Percentiles rank a stretch among this genome's conserved stretches.
These are phyloP conservation scores for Zaprionus africanus DNA, from an alignment of 1,140 invertebrate species.

Conservation along the genomic window DNA sequence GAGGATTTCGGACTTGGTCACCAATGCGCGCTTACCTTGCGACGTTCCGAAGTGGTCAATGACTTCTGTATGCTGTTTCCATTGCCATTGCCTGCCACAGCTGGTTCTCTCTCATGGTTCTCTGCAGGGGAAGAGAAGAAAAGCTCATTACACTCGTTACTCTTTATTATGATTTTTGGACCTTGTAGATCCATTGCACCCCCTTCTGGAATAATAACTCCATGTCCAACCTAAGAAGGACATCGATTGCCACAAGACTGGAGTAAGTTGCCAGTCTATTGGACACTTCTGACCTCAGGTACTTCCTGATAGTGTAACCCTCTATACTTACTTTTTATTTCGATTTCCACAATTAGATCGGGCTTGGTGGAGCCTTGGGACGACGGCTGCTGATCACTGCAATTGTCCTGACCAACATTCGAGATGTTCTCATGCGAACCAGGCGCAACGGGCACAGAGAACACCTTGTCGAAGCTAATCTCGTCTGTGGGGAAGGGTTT, in stretches of 20 bases:
- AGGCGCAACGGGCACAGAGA: conserved; percentile 90
- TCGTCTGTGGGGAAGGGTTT: conserved; percentile 92
- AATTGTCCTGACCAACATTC: conserved; percentile 61
- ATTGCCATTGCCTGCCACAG: conserved; percentile 43
- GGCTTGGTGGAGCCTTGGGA: conserved; percentile 59
- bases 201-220: neutral
- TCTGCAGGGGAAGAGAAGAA: conserved; percentile 37
- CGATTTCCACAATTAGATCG: conserved; percentile 82
- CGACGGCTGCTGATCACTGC: conserved; percentile 26
- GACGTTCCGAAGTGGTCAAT: conserved; percentile 90
- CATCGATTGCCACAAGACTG: no score
- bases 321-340: conserved; percentile 72
- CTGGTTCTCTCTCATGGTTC: conserved; percentile 48
- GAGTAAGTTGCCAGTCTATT: no score
- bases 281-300: no score
- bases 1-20: neutral
- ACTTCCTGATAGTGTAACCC: neutral
- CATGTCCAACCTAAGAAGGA: no score
- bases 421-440: conserved; percentile 85
- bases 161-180: no score
- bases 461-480: conserved; percentile 92
- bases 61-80: conserved; percentile 87
- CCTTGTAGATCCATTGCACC: neutral
- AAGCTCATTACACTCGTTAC: neutral
- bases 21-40: conserved; percentile 85